Evolutionary conservation across 2,888 invertebrate genomes (phyloP).

Genomic region (Brassicogethes aeneus): DNA sequence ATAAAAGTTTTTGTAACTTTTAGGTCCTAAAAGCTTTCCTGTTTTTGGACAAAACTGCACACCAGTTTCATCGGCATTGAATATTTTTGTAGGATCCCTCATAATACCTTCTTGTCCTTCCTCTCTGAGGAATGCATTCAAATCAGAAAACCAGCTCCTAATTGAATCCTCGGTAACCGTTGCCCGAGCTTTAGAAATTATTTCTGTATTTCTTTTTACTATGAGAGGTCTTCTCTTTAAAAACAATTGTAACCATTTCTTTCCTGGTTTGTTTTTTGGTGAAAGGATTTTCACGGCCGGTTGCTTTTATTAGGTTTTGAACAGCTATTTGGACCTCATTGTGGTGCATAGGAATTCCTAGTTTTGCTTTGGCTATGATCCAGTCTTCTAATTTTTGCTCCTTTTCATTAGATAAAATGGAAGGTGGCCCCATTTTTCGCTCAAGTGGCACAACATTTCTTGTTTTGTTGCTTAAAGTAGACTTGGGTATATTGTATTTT

Average conservation of each 20-base stretch:
- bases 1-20: no score
- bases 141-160: slow-evolving; percentile 5
- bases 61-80: slow-evolving; percentile 17
- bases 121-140: not conserved
- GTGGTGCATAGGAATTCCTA: no score
- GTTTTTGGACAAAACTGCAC: slow-evolving; percentile 12
- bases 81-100: slow-evolving; percentile 1
- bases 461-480: no score
- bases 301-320: not conserved
- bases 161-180: slow-evolving; percentile 6
- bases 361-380: no score
- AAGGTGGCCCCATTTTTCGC: no score
- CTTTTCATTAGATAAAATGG: no score
- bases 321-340: not conserved
- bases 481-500: no score
- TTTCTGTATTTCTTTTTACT: no score
- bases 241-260: slow-evolving; percentile 6
- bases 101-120: slow-evolving; percentile 1
- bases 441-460: no score
- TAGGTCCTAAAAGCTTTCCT: slow-evolving; percentile 12
- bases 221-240: slow-evolving; percentile 5
- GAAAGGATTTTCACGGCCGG: slow-evolving; percentile 3
- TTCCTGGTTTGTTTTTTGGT: slow-evolving; percentile 2
- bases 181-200: slow-evolving; percentile 7
- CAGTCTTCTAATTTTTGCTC: no score